Conservation (phyloP, 2,888 invertebrate species). For the Rhopalosiphum nymphaeae region DNA sequence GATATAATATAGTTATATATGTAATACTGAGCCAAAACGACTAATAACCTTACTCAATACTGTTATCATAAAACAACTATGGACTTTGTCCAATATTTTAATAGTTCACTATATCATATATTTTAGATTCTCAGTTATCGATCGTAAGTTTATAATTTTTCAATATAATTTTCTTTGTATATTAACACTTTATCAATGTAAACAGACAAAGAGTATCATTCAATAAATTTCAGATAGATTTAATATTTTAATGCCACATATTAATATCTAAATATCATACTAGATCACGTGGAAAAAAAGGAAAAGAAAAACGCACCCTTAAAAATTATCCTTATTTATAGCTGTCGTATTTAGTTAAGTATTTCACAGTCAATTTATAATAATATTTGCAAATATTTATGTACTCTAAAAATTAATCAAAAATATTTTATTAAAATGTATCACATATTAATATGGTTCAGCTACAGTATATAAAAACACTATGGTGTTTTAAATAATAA, state of each 20-base stretch:
- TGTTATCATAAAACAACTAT: constrained; percentile 39
- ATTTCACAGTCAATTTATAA: constrained; percentile 46
- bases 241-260: not conserved
- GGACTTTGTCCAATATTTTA: constrained; percentile 33
- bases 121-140: not conserved
- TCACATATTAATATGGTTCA: not conserved
- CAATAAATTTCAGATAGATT: not conserved
- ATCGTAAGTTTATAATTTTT: not conserved
- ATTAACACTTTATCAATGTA: not conserved
- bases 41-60: constrained; percentile 10
- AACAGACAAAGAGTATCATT: not conserved
- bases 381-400: not conserved
- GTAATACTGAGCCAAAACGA: constrained; percentile 28
- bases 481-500: not conserved
- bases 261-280: not conserved
- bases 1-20: constrained; percentile 3
- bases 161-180: not conserved
- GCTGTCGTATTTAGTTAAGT: constrained; percentile 21
- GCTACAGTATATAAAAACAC: not conserved
- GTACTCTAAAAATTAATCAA: not conserved
- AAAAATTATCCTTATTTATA: constrained; percentile 44
- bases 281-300: constrained; percentile 1
- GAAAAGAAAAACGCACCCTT: not conserved
- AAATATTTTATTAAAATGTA: not conserved
- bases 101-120: not conserved